Evolutionary conservation across 2,113 vertebrate species (phyloP).

Genomic region (Microcebus jonahi): DNA sequence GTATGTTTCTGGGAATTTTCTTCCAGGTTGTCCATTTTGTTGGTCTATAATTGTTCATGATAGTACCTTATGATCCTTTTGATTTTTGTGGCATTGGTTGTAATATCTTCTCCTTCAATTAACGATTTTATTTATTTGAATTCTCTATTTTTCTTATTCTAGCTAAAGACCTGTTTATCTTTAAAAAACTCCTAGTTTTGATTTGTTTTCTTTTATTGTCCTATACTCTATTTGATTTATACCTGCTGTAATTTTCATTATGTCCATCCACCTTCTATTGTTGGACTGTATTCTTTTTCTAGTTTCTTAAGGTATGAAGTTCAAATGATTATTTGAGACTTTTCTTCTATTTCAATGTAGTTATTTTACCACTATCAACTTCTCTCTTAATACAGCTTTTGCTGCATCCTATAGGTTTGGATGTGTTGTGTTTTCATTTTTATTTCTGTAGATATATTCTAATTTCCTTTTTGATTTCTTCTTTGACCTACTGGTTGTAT

Average conservation of each 20-base stretch:
- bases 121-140: background rate
- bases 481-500: background rate
- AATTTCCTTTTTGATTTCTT: background rate
- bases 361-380: background rate
- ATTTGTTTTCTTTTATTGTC: background rate
- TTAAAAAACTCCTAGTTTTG: background rate
- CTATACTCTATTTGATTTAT: background rate
- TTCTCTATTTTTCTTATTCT: background rate
- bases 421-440: background rate
- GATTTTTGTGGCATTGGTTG: background rate
- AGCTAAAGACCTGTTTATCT: background rate
- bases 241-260: background rate
- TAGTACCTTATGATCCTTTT: background rate
- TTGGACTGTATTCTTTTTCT: background rate
- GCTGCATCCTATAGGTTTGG: background rate
- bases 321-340: background rate
- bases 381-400: background rate
- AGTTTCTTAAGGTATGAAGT: background rate
- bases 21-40: background rate
- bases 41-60: background rate
- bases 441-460: background rate
- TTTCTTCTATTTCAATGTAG: background rate
- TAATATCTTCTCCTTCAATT: background rate
- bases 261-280: background rate
- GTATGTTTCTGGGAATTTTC: background rate